phyloP scores from a whole-genome alignment of 2,113 vertebrate species.

The Mobula birostris region DNA sequence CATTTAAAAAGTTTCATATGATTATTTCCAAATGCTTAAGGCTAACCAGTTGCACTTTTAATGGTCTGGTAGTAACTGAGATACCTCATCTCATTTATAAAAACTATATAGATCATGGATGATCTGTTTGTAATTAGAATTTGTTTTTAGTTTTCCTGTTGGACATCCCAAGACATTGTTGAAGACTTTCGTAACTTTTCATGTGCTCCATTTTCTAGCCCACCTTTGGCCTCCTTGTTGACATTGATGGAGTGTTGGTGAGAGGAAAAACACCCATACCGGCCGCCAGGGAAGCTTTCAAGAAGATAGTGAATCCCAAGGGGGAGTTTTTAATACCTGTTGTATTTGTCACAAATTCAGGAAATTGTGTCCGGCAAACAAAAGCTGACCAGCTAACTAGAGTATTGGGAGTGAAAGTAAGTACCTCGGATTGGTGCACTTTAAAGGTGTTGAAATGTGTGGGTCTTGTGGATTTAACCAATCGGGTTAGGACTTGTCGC shows the following conservation, averaged over 20 bases:
- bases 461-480: not conserved
- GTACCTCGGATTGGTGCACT: slow-evolving; percentile 43
- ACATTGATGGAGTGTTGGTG: slow-evolving; percentile 77
- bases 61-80: not conserved
- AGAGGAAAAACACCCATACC: slow-evolving; percentile 70
- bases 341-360: slow-evolving; percentile 86
- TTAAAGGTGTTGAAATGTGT: not conserved
- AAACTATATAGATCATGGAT: not conserved
- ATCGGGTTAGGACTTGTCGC: not conserved
- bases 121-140: not conserved
- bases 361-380: slow-evolving; percentile 69
- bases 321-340: slow-evolving; percentile 72
- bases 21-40: not conserved
- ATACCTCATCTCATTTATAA: not conserved
- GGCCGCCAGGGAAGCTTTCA: slow-evolving; percentile 66
- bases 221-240: slow-evolving; percentile 70
- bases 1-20: not conserved
- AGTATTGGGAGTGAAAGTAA: slow-evolving; percentile 70
- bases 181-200: not conserved
- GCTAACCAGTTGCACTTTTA: not conserved
- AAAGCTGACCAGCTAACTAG: slow-evolving; percentile 75
- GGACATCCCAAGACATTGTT: not conserved
- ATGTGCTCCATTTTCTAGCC: slow-evolving; percentile 47
- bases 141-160: not conserved
- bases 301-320: slow-evolving; percentile 64